phyloP scores from a whole-genome alignment of 1,140 invertebrate species.

The Caerostris darwini region DNA sequence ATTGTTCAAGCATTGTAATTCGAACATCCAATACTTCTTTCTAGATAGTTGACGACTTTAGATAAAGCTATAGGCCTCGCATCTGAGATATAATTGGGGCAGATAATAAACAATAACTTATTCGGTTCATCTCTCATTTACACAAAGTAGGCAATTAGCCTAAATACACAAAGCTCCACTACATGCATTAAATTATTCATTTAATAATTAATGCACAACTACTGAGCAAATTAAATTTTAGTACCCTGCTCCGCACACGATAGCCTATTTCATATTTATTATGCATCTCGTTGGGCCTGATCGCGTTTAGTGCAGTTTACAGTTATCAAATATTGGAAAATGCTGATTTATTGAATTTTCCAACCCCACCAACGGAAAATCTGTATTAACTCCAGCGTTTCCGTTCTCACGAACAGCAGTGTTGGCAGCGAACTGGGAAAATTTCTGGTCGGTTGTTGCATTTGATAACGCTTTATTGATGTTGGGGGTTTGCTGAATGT shows the following conservation, averaged over 20 bases:
- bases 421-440: background rate
- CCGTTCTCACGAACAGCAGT: background rate
- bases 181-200: conserved; percentile 3
- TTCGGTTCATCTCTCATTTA: background rate
- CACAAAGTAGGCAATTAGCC: conserved; percentile 14
- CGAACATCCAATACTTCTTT: background rate
- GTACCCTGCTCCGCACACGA: background rate
- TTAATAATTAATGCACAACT: background rate
- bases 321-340: conserved; percentile 47
- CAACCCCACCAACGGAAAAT: background rate
- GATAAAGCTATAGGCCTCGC: background rate
- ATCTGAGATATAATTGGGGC: background rate
- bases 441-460: background rate
- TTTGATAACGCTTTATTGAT: background rate
- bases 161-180: conserved; percentile 14
- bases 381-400: background rate
- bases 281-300: background rate
- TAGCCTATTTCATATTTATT: conserved; percentile 13
- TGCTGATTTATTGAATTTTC: conserved; percentile 43
- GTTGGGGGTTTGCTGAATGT: background rate
- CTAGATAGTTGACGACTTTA: background rate
- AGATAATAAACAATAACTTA: background rate
- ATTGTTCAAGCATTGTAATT: background rate
- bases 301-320: conserved; percentile 1
- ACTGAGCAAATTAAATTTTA: background rate